phyloP scores from a whole-genome alignment of 2,888 invertebrate species.

The Theodoxus fluviatilis region DNA sequence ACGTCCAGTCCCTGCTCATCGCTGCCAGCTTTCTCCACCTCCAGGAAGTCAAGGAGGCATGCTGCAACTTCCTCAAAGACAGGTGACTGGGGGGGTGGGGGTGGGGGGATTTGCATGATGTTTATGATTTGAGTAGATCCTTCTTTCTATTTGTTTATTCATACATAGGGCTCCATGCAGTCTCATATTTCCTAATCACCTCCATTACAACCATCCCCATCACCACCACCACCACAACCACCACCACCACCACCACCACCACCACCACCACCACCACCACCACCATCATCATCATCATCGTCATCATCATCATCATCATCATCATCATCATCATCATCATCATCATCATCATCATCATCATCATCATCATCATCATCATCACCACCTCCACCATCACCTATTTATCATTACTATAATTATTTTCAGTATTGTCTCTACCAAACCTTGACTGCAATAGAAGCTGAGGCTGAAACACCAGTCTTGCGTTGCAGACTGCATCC shows the following conservation, averaged over 20 bases:
- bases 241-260: too few relatives aligned
- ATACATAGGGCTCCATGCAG: too few relatives aligned
- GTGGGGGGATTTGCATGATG: too few relatives aligned
- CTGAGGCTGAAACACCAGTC: too few relatives aligned
- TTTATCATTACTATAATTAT: constrained; percentile 4
- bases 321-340: constrained; percentile 12
- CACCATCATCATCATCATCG: constrained; percentile 19
- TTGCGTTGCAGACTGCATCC: constrained; percentile 74
- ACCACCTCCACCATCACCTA: too few relatives aligned
- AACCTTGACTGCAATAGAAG: too few relatives aligned
- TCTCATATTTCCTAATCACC: constrained; percentile 18
- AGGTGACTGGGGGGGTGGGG: constrained; percentile 68
- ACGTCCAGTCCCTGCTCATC: constrained; percentile 85
- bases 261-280: constrained; percentile 19
- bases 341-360: constrained; percentile 15
- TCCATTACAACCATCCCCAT: too few relatives aligned
- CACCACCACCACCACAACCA: too few relatives aligned
- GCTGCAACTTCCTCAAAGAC: constrained; percentile 80
- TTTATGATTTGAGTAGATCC: too few relatives aligned
- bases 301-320: constrained; percentile 22
- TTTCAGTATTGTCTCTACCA: constrained; percentile 7
- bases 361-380: not conserved
- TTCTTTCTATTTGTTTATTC: too few relatives aligned
- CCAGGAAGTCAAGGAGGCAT: constrained; percentile 81
- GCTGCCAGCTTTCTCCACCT: constrained; percentile 84